Base-by-base conservation (phyloP, 2,797 vertebrate species). In the Urophycis tenuis region DNA sequence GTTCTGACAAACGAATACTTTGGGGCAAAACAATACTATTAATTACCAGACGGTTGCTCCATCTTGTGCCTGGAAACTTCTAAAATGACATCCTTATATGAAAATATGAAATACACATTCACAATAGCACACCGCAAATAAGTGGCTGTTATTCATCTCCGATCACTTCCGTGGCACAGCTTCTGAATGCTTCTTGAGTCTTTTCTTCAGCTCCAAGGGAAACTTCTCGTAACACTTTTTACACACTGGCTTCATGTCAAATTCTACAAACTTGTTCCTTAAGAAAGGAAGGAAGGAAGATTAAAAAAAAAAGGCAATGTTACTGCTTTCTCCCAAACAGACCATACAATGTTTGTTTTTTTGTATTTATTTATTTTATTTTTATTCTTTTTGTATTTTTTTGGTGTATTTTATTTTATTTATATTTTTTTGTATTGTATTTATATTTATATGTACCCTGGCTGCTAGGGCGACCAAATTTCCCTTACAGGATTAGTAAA, bases 151-250 rank as follows among this genome's bases (percentile, higher is more conserved):
- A 70, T 73, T 67, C 53, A 31, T 49, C 17, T 41, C 70, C 79
- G 45, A 14, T 12, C n/a, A 99, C 90, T 99, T 99, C 80, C 95
- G 95, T 78, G 94, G 96, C 79, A 96, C 87, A 19, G 95, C 95
- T 91, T 99, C 96, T 11, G 97, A 95, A 82, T 98, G 90, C 91
- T 99, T 99, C 93, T 98, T 99, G 88, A 99, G 95, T 85, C 98
- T 95, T 91, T 99, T 99, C 94, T 99, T 99, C 85, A 99, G 93
- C 91, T 99, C 98, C 92, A 99, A 80, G 3, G 98, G 98, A 89
- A 99, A 99, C 85, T 99, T 99, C 92, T 99, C 97, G 0, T 99
- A 99, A 89, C 98, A 99, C 87, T 98, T 98, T 93, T 98, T 99
- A 86, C 97, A 99, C 85, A 99, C 97, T 15, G 97, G 98, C 85